Base-by-base conservation (phyloP, 1,140 invertebrate species). In the Macrosteles quadrilineatus region DNA sequence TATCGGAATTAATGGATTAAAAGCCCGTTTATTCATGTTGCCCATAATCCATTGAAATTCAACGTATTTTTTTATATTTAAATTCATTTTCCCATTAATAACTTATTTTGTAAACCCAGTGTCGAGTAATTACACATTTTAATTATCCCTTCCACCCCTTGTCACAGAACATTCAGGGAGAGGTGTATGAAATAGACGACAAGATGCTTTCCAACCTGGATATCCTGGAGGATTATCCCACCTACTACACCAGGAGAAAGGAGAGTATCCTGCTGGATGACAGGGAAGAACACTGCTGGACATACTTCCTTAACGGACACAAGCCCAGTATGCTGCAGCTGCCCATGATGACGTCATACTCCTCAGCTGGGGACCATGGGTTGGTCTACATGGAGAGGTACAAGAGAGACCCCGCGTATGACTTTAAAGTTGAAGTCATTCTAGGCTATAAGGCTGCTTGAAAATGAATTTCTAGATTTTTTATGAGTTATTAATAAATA, bases 101-200 rank as follows among this genome's bases (percentile, higher is more conserved):
- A n/a, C n/a, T n/a, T n/a, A n/a, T n/a, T n/a, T n/a, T n/a, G n/a
- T n/a, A n/a, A n/a, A n/a, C n/a, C n/a, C n/a, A n/a, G n/a, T n/a
- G n/a, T n/a, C n/a, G n/a, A n/a, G n/a, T n/a, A n/a, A n/a, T n/a
- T n/a, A n/a, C n/a, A n/a, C n/a, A n/a, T n/a, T n/a, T n/a, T n/a
- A n/a, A n/a, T n/a, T n/a, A n/a, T n/a, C n/a, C n/a, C n/a, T n/a
- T n/a, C n/a, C n/a, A n/a, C n/a, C n/a, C n/a, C n/a, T n/a, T 65
- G 25, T 66, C 71, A 36, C 74, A 90, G 87, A 77, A 85, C 73
- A 80, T 90, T 17, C 65, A 82, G 74, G 93, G 94, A 11, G 95
- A 97, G 84, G 81, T 97, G 27, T 97, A 94, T 77, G 88, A 94
- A 79, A 88, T 97, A 0, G 92, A 96, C 79, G 84, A 92, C 19